A percentile compares a stretch with the other conserved stretches of the same genome.
These are phyloP conservation scores for Etheostoma spectabile DNA, from an alignment of 2,113 vertebrate species.

Conservation along the genomic window DNA sequence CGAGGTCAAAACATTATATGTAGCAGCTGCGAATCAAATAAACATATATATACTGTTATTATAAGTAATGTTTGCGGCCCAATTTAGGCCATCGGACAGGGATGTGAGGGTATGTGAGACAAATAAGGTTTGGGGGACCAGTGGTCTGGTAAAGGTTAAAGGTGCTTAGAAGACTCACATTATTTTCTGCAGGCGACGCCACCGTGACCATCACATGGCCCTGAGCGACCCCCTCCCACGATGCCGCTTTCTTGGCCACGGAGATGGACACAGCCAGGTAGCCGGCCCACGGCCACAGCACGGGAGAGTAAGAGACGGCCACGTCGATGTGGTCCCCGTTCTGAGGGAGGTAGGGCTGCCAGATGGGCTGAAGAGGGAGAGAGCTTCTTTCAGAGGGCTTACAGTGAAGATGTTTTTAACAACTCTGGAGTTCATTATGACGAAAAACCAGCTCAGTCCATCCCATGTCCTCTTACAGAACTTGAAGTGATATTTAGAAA, in stretches of 20 bases:
- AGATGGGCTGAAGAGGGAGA: slow-evolving; percentile 89
- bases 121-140: background rate
- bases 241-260: slow-evolving; percentile 96
- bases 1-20: too few species aligned
- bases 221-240: slow-evolving; percentile 97
- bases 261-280: slow-evolving; percentile 98
- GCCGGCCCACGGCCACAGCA: slow-evolving; percentile 97
- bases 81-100: background rate
- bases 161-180: slow-evolving; percentile 82
- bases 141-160: background rate
- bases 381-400: background rate
- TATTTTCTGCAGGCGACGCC: slow-evolving; percentile 92
- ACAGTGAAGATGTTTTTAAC: background rate
- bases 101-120: background rate
- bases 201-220: slow-evolving; percentile 97
- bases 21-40: too few species aligned
- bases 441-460: background rate
- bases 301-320: slow-evolving; percentile 93
- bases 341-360: slow-evolving; percentile 98
- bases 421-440: background rate
- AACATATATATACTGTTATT: too few species aligned
- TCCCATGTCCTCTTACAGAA: background rate
- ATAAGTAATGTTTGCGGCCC: too few species aligned
- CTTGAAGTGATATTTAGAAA: background rate
- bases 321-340: slow-evolving; percentile 97